Conservation (phyloP, 2,888 invertebrate genomes). For the Athalia circularis region DNA sequence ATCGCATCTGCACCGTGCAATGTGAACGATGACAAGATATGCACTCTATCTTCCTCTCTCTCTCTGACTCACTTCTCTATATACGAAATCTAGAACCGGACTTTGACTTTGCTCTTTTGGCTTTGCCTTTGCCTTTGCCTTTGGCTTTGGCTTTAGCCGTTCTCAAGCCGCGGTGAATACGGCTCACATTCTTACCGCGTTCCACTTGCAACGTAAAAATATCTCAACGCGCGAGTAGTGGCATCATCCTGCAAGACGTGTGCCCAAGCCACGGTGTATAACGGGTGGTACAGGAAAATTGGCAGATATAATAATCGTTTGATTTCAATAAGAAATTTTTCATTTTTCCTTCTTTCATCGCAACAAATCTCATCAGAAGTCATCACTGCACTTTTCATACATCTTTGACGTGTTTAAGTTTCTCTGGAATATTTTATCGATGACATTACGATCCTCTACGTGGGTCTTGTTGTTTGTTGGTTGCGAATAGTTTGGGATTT, state of each 20-base stretch:
- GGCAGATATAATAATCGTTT: not conserved
- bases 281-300: slow-evolving; percentile 56
- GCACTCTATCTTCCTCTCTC: not conserved
- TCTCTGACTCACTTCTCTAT: not conserved
- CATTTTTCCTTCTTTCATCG: not conserved
- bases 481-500: too few species aligned
- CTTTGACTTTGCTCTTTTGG: not conserved
- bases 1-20: not conserved
- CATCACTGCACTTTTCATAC: too few species aligned
- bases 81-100: not conserved
- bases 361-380: too few species aligned
- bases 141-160: slow-evolving; percentile 56
- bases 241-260: slow-evolving; percentile 58
- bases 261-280: slow-evolving; percentile 51
- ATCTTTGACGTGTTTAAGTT: too few species aligned
- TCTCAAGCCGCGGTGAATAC: slow-evolving; percentile 53
- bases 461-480: too few species aligned
- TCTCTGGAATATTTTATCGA: too few species aligned
- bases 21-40: not conserved
- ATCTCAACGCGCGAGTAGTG: slow-evolving; percentile 54
- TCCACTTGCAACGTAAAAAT: slow-evolving; percentile 68
- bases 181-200: slow-evolving; percentile 59
- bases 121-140: not conserved
- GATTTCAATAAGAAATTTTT: not conserved
- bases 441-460: too few species aligned